Base-by-base conservation (phyloP, 2,888 invertebrate species). In the Abrostola triplasia region DNA sequence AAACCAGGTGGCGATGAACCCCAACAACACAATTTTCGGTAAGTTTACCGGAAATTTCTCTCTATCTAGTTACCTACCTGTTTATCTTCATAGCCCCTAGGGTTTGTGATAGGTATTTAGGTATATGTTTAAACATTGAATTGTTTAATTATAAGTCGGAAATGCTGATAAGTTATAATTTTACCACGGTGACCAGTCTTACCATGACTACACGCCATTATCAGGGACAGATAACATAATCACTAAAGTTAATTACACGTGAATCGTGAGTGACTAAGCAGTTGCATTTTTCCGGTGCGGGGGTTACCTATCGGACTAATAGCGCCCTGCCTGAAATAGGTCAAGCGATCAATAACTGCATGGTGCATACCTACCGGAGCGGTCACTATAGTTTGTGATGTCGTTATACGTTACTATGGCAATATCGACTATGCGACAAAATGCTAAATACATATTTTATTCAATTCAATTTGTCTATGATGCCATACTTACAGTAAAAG, bases 1-100 rank as follows among this genome's bases (percentile, higher is more conserved):
- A 90, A 97, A 97, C 92, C 97, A 97, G 91, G 97, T 97, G 77
- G 97, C 98, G 82, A 97, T 98, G 97, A 98, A 98, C 93, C 98
- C 98, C 74, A 97, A 96, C 91, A 98, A 98, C 95, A 97, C 97
- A 80, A 97, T 98, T 84, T 98, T 97, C 90, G 97, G 97, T 97
- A 88, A 96, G 95, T 88, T 67, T 60, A 35, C 6, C 40, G 59
- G 56, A 47, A 12, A 35, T 36, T 13, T 7, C 4, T n/a, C 0
- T 13, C 0, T 13, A 37, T 24, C 41, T 0, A 36, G 36, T n/a
- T 13, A 11, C 7, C 12, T 13, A 6, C 0, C 6, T 40, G 7
- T 4, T 8, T n/a, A 37, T 5, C 1, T 24, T 2, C 24, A 24
- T 24, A 24, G 24, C 24, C 4, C 4, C 4, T 24, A 24, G 1